Conservation (phyloP, 2,888 invertebrate genomes). For the Hetaerina titia region DNA sequence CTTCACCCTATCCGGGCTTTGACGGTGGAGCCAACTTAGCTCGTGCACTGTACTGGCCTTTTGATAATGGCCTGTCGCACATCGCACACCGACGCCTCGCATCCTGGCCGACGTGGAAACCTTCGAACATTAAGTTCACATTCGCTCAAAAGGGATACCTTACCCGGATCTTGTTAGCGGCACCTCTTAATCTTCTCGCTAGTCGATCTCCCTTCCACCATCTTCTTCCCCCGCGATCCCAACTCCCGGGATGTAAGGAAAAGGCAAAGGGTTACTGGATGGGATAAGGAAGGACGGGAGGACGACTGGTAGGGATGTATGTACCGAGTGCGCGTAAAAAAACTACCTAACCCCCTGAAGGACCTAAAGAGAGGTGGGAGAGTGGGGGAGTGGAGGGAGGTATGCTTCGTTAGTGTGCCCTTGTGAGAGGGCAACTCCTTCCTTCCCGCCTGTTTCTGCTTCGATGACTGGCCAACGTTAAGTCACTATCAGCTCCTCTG, state of each 20-base stretch:
- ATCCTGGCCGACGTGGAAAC: neutral
- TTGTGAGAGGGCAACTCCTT: neutral
- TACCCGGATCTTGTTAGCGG: neutral
- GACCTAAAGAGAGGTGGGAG: neutral
- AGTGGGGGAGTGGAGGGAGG: neutral
- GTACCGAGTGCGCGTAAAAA: neutral
- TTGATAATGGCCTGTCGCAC: neutral
- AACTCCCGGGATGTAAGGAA: neutral
- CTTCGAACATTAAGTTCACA: neutral
- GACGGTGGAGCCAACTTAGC: neutral
- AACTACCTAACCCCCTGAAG: neutral
- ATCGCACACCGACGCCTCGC: neutral
- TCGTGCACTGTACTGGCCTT: neutral
- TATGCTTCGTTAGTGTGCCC: neutral
- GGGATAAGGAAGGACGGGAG: neutral
- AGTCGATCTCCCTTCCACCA: neutral
- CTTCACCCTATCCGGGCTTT: neutral
- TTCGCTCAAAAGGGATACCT: neutral
- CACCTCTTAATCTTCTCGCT: neutral
- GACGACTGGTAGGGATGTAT: neutral
- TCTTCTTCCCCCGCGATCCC: neutral
- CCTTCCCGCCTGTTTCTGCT: neutral
- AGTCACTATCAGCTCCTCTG: conserved; percentile 13
- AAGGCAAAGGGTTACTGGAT: neutral
- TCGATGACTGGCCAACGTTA: neutral